These are phyloP conservation scores for Drosophila barbarae DNA, from an alignment of 2,888 invertebrate species.

Conservation along the genomic window DNA sequence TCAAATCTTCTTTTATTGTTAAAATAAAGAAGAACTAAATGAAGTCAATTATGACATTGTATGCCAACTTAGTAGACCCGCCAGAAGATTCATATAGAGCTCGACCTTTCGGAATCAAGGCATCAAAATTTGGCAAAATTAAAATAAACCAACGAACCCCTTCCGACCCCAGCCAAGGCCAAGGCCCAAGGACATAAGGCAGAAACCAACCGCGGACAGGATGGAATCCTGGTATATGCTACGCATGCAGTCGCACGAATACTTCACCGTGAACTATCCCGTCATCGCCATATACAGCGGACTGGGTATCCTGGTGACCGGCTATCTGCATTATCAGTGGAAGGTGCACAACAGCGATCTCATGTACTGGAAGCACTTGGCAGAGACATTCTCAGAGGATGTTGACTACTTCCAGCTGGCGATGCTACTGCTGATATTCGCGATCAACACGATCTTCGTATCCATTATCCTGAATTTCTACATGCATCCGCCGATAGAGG, in stretches of 20 bases:
- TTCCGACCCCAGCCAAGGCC: not conserved
- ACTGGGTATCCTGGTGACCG: constrained; percentile 55
- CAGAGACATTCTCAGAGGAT: constrained; percentile 45
- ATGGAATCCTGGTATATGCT: constrained; percentile 55
- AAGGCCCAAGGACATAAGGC: not conserved
- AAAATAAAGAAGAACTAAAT: not conserved
- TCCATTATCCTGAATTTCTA: constrained; percentile 51
- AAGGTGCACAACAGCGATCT: constrained; percentile 61
- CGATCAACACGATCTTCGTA: constrained; percentile 53
- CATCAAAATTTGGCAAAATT: constrained; percentile 27
- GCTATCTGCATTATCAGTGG: constrained; percentile 68
- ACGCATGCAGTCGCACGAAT: constrained; percentile 41
- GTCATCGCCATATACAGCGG: constrained; percentile 57
- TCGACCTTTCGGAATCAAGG: constrained; percentile 16
- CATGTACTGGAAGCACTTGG: constrained; percentile 59
- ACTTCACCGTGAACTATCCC: constrained; percentile 65
- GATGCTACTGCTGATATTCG: constrained; percentile 54
- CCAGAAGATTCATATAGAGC: constrained; percentile 19
- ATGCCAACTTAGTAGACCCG: constrained; percentile 22
- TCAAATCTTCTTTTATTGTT: not conserved
- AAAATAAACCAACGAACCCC: constrained; percentile 2
- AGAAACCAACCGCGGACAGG: not conserved
- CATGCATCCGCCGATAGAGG: constrained; percentile 43
- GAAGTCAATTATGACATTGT: too few relatives aligned
- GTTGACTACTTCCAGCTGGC: constrained; percentile 57